Conservation (phyloP, 2,888 invertebrate species). For the Branchellion lobata region DNA sequence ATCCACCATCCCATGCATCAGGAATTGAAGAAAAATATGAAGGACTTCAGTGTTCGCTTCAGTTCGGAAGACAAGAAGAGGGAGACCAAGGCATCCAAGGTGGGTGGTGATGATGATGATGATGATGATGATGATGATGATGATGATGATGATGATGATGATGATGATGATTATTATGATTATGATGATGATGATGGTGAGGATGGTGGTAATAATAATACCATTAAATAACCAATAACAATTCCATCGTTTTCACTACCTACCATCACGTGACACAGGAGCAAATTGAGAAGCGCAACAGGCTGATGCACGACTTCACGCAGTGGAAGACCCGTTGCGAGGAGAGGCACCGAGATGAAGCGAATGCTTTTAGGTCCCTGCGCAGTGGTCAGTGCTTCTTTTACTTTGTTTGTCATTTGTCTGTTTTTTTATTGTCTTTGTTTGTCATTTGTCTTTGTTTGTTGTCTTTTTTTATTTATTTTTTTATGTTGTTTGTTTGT, state of each 20-base stretch:
- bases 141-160: slow-evolving; percentile 12
- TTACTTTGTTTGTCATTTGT: neutral
- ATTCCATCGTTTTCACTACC: neutral
- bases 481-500: no score
- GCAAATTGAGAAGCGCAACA: neutral
- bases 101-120: slow-evolving; percentile 52
- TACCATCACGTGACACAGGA: neutral
- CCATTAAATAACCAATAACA: neutral
- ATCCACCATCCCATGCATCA: slow-evolving; percentile 63
- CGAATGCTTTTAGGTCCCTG: slow-evolving; percentile 78
- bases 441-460: no score
- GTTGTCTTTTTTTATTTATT: neutral
- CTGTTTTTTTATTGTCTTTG: no score
- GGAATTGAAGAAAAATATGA: slow-evolving; percentile 94
- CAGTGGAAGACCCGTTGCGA: slow-evolving; percentile 76
- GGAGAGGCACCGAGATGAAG: slow-evolving; percentile 73
- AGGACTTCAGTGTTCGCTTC: slow-evolving; percentile 92
- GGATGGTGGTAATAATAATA: neutral
- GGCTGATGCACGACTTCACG: slow-evolving; percentile 66
- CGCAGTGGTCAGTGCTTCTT: slow-evolving; percentile 75
- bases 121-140: slow-evolving; percentile 28
- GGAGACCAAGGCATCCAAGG: slow-evolving; percentile 85
- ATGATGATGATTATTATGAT: slow-evolving; percentile 8
- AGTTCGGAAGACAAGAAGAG: slow-evolving; percentile 93
- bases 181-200: slow-evolving; percentile 4